Base-by-base conservation (phyloP, 1,140 invertebrate genomes). In the Zelostemma sp. region DNA sequence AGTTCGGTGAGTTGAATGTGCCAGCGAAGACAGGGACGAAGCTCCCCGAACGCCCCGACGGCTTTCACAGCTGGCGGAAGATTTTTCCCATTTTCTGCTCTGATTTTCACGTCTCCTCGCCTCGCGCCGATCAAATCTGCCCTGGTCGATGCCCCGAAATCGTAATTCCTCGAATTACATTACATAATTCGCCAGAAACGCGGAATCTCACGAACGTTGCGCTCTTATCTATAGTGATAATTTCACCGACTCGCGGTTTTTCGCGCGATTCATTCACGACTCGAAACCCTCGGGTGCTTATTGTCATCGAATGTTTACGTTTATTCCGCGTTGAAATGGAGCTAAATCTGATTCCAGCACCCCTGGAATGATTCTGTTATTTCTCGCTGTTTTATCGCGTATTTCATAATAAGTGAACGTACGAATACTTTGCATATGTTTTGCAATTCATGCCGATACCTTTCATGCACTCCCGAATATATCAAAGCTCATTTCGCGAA, bases 1-100 rank as follows among this genome's bases (percentile, higher is more conserved):
- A 16, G 38, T 72, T 38, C 57, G 73, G 73, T 73, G 46, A 71
- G 62, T 66, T n/a, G 66, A 67, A 75, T 57, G 66, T 59, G 18
- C 15, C 14, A 5, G 21, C 21, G 19, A 53, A 25, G 35, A 38
- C 14, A 38, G 3, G 9, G 35, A 38, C 9, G 14, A 12, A 38
- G 35, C 9, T 38, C 35, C 35, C 35, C 14, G 35, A 38, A 38
- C 35, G 35, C 35, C 14, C 14, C 35, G 35, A 38, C 35, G 14
- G 49, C n/a, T 40, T 54, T 62, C 66, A 68, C 66, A 68, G 66
- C 66, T 68, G 66, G 59, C 40, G 57, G 33, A 14, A 15, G 18
- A 38, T 60, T 12, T 18, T 54, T 14, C 12, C 11, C 19, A 41
- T 0, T 49, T 51, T 65, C 56, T 43, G 4, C 38, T 14, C 8